Conservation (phyloP, 2,113 vertebrate species). For the Grammomys surdaster region DNA sequence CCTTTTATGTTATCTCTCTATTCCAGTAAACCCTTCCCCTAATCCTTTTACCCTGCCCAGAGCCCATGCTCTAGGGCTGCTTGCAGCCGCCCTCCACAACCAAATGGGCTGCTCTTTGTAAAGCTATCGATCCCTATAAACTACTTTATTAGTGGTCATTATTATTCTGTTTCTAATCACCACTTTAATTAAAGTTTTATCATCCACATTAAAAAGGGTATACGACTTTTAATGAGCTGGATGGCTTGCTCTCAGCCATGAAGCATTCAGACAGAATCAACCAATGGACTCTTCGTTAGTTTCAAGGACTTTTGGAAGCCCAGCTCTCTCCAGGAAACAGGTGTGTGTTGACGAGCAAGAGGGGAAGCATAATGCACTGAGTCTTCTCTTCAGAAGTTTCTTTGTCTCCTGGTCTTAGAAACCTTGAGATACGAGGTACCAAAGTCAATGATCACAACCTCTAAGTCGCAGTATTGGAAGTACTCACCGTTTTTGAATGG, state of each 20-base stretch:
- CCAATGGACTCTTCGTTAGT: not conserved
- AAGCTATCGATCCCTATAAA: constrained; percentile 78
- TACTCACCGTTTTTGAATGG: not conserved
- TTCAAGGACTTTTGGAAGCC: constrained; percentile 69
- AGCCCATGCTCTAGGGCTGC: not conserved
- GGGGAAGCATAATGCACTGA: rapidly evolving
- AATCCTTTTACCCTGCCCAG: constrained; percentile 67
- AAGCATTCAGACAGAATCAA: constrained; percentile 53
- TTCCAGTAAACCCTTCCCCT: constrained; percentile 75
- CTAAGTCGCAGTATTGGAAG: not conserved
- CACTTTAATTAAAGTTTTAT: constrained; percentile 83
- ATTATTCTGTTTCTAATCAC: constrained; percentile 81
- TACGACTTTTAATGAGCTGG: constrained; percentile 70
- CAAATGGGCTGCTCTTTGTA: constrained; percentile 68
- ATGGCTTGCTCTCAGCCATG: constrained; percentile 46
- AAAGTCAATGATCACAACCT: not conserved
- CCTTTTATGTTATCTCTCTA: constrained; percentile 81
- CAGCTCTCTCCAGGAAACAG: not conserved
- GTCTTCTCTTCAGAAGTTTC: not conserved
- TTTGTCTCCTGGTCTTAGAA: not conserved
- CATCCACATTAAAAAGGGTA: constrained; percentile 75
- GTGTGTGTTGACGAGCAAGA: not conserved
- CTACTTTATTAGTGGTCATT: constrained; percentile 80
- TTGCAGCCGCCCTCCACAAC: not conserved
- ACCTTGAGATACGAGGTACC: not conserved